Evolutionary conservation across 2,113 vertebrate species (phyloP).

Genomic region (Notarius quadriscutis): DNA sequence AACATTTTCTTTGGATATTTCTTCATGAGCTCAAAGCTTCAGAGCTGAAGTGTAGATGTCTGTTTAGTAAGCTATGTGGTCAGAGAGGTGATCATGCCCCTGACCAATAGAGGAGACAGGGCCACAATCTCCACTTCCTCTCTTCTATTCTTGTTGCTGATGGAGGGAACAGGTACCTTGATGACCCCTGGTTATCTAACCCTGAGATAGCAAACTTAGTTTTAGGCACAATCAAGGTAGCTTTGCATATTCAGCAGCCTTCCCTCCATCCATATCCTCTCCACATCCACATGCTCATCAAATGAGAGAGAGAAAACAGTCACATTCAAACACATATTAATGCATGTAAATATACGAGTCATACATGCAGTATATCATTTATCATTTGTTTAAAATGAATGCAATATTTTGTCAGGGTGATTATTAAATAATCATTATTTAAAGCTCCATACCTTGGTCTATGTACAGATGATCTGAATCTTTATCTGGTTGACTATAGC

Average conservation of each 20-base stretch:
- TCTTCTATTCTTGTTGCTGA: slow-evolving; percentile 30
- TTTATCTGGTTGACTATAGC: not conserved
- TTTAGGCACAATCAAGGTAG: slow-evolving; percentile 57
- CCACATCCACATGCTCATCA: slow-evolving; percentile 4
- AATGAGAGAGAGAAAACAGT: not conserved
- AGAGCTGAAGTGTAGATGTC: not conserved
- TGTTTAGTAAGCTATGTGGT: not conserved
- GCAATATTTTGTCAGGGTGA: not conserved
- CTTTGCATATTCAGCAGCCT: slow-evolving; percentile 60
- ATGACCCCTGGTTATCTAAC: slow-evolving; percentile 48
- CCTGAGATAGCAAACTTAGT: slow-evolving; percentile 53
- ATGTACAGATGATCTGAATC: not conserved
- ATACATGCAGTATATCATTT: not conserved
- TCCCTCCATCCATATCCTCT: slow-evolving; percentile 23
- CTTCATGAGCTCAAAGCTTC: not conserved
- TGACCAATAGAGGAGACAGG: not conserved
- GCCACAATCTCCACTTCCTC: slow-evolving; percentile 5
- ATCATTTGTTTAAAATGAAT: not conserved
- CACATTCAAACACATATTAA: not conserved
- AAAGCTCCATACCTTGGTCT: not conserved
- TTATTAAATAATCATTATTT: not conserved
- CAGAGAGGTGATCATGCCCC: not conserved
- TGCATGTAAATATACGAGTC: slow-evolving; percentile 15
- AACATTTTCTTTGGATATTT: not conserved
- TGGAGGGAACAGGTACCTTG: slow-evolving; percentile 23